Evolutionary conservation across 2,113 vertebrate genomes (phyloP).

Genomic region (Micronycteris hirsuta): DNA sequence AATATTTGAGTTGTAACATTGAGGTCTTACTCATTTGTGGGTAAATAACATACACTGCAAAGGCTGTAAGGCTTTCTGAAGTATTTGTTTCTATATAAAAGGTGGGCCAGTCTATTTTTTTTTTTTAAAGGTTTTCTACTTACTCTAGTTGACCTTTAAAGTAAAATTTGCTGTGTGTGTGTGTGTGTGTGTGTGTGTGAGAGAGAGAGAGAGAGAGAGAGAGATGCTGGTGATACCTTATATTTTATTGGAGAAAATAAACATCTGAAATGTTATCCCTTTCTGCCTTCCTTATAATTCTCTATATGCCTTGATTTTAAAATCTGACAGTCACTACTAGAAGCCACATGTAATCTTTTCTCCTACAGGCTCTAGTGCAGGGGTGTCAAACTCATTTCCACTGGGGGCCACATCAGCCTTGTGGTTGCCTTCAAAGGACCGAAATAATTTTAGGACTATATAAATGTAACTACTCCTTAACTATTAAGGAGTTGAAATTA

Average conservation of each 20-base stretch:
- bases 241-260: conserved; percentile 47
- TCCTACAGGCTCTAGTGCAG: not conserved
- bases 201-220: no score
- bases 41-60: not conserved
- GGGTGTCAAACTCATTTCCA: no score
- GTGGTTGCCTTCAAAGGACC: no score
- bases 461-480: no score
- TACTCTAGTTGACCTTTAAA: conserved; percentile 80
- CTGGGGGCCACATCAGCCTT: no score
- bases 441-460: no score
- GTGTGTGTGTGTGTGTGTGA: not conserved
- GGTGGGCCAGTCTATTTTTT: not conserved
- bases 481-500: no score
- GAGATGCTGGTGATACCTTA: conserved; percentile 52
- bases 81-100: not conserved
- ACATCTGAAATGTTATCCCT: conserved; percentile 68
- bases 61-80: not conserved
- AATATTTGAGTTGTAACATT: conserved; percentile 30
- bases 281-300: conserved; percentile 46
- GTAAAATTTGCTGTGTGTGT: conserved; percentile 4
- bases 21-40: not conserved
- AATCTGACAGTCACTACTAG: not conserved
- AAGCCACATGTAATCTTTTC: not conserved
- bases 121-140: not conserved
- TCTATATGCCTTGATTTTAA: not conserved